A percentile compares a stretch with the other conserved stretches of the same genome.
Evolutionary conservation across 2,113 vertebrate genomes (phyloP).

Genomic region (Notiomystis cincta): DNA sequence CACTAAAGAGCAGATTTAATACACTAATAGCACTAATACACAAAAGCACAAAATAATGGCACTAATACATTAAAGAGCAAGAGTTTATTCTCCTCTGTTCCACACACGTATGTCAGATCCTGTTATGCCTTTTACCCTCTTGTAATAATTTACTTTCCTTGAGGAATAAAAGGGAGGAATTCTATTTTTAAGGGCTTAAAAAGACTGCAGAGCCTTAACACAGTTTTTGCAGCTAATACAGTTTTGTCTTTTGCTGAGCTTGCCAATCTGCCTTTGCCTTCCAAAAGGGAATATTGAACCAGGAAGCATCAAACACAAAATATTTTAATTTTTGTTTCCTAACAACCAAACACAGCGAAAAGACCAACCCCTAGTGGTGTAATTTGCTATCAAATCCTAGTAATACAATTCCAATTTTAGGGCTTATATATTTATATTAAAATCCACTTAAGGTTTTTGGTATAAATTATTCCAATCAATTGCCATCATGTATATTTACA

Average conservation of each 20-base stretch:
- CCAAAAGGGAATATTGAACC: background rate
- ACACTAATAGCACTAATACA: background rate
- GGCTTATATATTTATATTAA: background rate
- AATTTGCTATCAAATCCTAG: background rate
- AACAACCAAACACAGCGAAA: background rate
- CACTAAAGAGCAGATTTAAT: background rate
- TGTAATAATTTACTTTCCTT: background rate
- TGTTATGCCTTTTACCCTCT: background rate
- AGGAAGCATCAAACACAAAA: background rate
- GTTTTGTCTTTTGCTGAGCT: background rate
- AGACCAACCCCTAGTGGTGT: background rate
- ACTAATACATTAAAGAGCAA: background rate
- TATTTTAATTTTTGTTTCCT: background rate
- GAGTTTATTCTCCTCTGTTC: background rate
- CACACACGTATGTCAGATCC: background rate
- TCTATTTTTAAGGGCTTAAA: background rate
- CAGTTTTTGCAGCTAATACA: background rate
- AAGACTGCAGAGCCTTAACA: background rate
- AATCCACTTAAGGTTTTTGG: background rate
- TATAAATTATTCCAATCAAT: background rate
- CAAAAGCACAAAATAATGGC: background rate
- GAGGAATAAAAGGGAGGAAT: background rate
- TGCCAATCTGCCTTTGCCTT: background rate
- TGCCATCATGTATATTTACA: background rate
- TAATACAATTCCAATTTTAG: background rate